Evolutionary conservation across 2,797 vertebrate species (phyloP).

Genomic region (Poeciliopsis infans): DNA sequence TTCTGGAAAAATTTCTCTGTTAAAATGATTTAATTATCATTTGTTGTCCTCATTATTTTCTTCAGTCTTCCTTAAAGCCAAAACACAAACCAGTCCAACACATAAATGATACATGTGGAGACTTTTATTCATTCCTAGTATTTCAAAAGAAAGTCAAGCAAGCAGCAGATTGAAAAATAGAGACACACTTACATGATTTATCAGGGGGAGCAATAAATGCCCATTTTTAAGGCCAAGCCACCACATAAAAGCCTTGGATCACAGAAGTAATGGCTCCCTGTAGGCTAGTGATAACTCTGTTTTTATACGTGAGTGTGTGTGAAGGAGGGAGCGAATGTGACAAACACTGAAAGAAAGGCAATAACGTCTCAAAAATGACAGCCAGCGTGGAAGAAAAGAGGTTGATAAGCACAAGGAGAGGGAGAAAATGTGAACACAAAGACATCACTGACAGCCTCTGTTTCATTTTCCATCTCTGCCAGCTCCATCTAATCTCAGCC

Average conservation of each 20-base stretch:
- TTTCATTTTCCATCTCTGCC: conserved; percentile 60
- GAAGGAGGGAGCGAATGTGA: conserved; percentile 25
- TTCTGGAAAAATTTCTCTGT: not conserved
- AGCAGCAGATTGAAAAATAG: conserved; percentile 42
- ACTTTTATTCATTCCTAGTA: conserved; percentile 7
- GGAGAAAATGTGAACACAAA: conserved; percentile 17
- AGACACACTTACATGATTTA: conserved; percentile 49
- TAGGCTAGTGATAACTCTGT: conserved; percentile 66
- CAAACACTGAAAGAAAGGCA: conserved; percentile 58
- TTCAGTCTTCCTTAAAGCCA: not conserved
- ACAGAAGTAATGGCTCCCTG: conserved; percentile 67
- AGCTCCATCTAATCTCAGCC: conserved; percentile 56
- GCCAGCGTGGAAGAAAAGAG: conserved; percentile 36
- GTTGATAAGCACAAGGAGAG: conserved; percentile 28
- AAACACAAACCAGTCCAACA: not conserved
- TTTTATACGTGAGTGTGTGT: conserved; percentile 45
- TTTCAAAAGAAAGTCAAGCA: conserved; percentile 19
- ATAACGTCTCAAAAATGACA: conserved; percentile 61
- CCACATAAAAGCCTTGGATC: conserved; percentile 71
- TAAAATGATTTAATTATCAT: not conserved
- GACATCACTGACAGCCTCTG: conserved; percentile 32
- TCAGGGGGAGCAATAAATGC: conserved; percentile 62
- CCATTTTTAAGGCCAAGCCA: conserved; percentile 72
- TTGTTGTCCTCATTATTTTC: not conserved
- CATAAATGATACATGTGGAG: not conserved